phyloP scores from a whole-genome alignment of 2,888 invertebrate genomes.

The Phymatocera aterrima region DNA sequence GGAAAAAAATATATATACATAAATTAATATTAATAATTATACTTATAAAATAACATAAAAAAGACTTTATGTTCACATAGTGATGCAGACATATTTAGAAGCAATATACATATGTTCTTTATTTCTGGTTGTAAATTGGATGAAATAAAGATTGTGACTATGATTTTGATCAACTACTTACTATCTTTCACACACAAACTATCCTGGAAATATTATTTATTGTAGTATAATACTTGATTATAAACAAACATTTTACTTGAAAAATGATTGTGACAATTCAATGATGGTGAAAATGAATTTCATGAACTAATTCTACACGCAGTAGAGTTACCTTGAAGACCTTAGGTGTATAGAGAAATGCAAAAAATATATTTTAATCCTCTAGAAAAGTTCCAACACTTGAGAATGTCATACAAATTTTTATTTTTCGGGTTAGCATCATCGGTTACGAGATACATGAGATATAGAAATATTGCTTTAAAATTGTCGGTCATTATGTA shows the following conservation, averaged over 20 bases:
- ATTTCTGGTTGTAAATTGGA: constrained; percentile 34
- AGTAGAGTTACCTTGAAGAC: too few relatives aligned
- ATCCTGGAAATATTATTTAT: constrained; percentile 5
- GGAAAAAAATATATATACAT: neutral
- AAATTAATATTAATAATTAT: neutral
- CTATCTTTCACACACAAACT: neutral
- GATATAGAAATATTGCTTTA: constrained; percentile 14
- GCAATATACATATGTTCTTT: constrained; percentile 24
- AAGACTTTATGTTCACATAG: constrained; percentile 31
- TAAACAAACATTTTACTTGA: neutral
- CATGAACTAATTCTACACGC: too few relatives aligned
- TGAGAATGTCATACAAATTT: neutral
- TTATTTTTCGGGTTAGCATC: too few relatives aligned
- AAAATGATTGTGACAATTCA: too few relatives aligned
- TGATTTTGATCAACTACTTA: neutral
- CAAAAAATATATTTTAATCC: neutral
- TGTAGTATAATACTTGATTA: neutral
- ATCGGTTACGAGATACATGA: too few relatives aligned
- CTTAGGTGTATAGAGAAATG: neutral
- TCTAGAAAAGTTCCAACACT: neutral
- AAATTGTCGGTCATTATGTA: constrained; percentile 26
- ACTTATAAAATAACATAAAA: neutral
- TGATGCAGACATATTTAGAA: constrained; percentile 17
- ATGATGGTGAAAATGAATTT: neutral
- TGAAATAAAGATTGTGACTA: constrained; percentile 12